A percentile compares a stretch with the other conserved stretches of the same genome.
phyloP scores from a whole-genome alignment of 2,797 vertebrate species.

The Sphenopsis melanotis region DNA sequence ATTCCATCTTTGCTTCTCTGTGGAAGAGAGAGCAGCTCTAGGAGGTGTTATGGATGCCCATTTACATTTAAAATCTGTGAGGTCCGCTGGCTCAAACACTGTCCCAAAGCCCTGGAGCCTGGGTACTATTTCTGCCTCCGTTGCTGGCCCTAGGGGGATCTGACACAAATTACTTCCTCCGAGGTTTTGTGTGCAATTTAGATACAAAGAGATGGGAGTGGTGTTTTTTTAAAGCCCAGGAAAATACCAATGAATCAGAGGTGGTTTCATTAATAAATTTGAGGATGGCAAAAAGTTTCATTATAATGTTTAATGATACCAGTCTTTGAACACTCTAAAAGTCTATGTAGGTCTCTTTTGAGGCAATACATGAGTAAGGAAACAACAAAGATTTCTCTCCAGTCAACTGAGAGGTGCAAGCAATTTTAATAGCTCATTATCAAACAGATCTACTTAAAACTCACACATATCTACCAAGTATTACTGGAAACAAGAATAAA shows the following conservation, averaged over 20 bases:
- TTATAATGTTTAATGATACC: neutral
- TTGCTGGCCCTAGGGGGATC: neutral
- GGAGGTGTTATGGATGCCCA: neutral
- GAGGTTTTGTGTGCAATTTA: neutral
- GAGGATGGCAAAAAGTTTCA: neutral
- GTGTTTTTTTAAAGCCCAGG: neutral
- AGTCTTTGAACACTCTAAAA: neutral
- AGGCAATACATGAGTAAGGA: neutral
- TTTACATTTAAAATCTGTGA: neutral
- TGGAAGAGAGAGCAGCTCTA: neutral
- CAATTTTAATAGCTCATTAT: neutral
- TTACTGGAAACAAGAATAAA: neutral
- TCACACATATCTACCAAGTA: neutral
- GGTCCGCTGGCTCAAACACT: neutral
- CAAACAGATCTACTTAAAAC: neutral
- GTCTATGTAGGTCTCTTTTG: neutral
- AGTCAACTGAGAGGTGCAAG: neutral
- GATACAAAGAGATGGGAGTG: neutral
- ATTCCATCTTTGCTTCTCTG: neutral
- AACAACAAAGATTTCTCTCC: neutral
- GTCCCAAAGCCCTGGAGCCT: neutral
- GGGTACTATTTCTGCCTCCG: rapidly evolving
- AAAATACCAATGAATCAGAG: neutral
- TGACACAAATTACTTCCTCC: neutral
- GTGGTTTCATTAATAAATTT: neutral